Conservation (phyloP, 2,888 invertebrate genomes). For the Graphium colonna region DNA sequence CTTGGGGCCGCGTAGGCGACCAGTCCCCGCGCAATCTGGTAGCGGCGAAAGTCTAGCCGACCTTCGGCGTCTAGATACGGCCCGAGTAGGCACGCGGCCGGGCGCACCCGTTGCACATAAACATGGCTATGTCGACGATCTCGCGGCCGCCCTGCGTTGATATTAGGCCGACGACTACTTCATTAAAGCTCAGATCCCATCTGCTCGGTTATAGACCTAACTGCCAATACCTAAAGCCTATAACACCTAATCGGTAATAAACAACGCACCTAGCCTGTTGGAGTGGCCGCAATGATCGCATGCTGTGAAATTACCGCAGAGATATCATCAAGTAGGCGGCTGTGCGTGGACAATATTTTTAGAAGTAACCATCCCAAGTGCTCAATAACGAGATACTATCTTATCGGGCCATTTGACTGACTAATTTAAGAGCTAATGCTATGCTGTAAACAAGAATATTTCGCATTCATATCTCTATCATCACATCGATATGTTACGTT, state of each 20-base stretch:
- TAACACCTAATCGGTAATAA: slow-evolving; percentile 26
- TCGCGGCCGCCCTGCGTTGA: slow-evolving; percentile 31
- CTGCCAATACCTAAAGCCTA: slow-evolving; percentile 26
- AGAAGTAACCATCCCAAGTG: slow-evolving; percentile 45
- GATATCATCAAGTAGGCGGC: slow-evolving; percentile 40
- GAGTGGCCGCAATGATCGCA: slow-evolving; percentile 40
- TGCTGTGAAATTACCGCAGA: slow-evolving; percentile 38
- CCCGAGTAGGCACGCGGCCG: slow-evolving; percentile 56
- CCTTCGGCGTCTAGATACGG: slow-evolving; percentile 74
- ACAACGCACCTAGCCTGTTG: slow-evolving; percentile 23
- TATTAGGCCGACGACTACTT: slow-evolving; percentile 28
- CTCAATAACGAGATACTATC: slow-evolving; percentile 44
- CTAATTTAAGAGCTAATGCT: slow-evolving; percentile 51
- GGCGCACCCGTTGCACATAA: slow-evolving; percentile 54
- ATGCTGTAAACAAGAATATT: slow-evolving; percentile 35
- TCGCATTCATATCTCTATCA: slow-evolving; percentile 26
- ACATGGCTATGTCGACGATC: slow-evolving; percentile 30
- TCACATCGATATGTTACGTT: slow-evolving; percentile 1
- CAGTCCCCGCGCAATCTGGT: slow-evolving; percentile 64
- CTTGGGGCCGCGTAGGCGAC: slow-evolving; percentile 62
- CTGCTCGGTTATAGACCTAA: slow-evolving; percentile 27
- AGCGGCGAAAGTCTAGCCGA: slow-evolving; percentile 73
- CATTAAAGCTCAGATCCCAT: slow-evolving; percentile 30
- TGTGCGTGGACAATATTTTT: slow-evolving; percentile 48
- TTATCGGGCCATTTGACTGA: slow-evolving; percentile 48